These are phyloP conservation scores for Sardinella longiceps DNA, from an alignment of 2,797 vertebrate species.

Conservation along the genomic window DNA sequence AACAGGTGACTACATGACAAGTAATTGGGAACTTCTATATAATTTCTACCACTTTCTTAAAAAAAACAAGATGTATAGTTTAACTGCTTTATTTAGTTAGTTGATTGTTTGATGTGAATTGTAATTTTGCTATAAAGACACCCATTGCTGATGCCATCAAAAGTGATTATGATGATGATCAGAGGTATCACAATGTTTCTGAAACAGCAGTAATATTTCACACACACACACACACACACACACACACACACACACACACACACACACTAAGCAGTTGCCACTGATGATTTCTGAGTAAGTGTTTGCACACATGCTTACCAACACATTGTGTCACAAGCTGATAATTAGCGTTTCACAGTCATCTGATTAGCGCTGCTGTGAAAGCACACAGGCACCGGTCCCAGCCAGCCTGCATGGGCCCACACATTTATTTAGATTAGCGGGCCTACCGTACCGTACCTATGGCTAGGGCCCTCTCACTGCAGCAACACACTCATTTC, in stretches of 20 bases:
- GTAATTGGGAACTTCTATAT: not conserved
- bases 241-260: constrained; percentile 6
- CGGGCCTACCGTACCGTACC: not conserved
- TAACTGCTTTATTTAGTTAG: not conserved
- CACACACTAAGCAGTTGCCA: not conserved
- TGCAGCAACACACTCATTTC: not conserved
- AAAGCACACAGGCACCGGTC: not conserved
- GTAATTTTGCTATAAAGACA: not conserved
- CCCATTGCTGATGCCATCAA: not conserved
- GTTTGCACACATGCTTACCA: constrained; percentile 24
- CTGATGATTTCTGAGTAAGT: not conserved
- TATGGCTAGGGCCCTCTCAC: not conserved
- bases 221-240: not conserved
- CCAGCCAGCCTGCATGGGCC: not conserved
- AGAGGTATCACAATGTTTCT: not conserved
- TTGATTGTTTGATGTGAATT: too few relatives aligned
- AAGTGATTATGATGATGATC: not conserved
- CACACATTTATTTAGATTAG: not conserved
- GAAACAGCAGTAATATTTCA: not conserved
- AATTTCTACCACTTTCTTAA: not conserved
- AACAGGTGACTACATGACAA: not conserved
- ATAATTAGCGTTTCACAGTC: constrained; percentile 21
- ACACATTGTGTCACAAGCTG: constrained; percentile 19
- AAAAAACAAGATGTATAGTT: not conserved
- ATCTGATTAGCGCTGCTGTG: constrained; percentile 10